These are phyloP conservation scores for Tetramorium alpestre DNA, from an alignment of 1,140 invertebrate species.

Conservation along the genomic window DNA sequence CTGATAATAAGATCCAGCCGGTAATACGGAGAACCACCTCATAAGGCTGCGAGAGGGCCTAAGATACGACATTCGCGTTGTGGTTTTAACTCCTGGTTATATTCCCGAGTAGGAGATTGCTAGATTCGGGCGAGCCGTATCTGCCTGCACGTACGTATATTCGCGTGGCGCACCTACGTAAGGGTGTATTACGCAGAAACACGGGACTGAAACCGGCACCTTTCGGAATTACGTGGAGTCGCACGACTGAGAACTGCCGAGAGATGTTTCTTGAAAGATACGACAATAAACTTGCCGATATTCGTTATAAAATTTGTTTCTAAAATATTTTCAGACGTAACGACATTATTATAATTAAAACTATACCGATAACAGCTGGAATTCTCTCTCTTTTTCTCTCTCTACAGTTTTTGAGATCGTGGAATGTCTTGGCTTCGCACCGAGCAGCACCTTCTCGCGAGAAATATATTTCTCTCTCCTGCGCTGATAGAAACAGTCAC, in stretches of 20 bases:
- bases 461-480: slow-evolving; percentile 8
- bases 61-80: slow-evolving; percentile 85
- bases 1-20: slow-evolving; percentile 84
- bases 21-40: slow-evolving; percentile 34
- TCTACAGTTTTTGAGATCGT: background rate
- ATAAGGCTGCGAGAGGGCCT: slow-evolving; percentile 74
- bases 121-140: slow-evolving; percentile 78
- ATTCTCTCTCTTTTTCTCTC: background rate
- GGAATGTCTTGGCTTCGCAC: slow-evolving; percentile 20
- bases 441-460: slow-evolving; percentile 9
- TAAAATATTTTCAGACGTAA: background rate
- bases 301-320: background rate
- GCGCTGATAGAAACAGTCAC: slow-evolving; percentile 43
- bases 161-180: slow-evolving; percentile 35
- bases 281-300: slow-evolving; percentile 46
- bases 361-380: background rate
- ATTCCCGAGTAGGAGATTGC: slow-evolving; percentile 84
- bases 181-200: slow-evolving; percentile 62
- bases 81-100: slow-evolving; percentile 86
- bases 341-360: background rate
- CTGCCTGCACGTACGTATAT: slow-evolving; percentile 46
- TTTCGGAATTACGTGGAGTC: slow-evolving; percentile 64
- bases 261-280: slow-evolving; percentile 60
- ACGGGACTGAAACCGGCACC: slow-evolving; percentile 63
- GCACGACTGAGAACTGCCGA: slow-evolving; percentile 61